Evolutionary conservation across 2,888 invertebrate genomes (phyloP).

Genomic region (Homarus gammarus): DNA sequence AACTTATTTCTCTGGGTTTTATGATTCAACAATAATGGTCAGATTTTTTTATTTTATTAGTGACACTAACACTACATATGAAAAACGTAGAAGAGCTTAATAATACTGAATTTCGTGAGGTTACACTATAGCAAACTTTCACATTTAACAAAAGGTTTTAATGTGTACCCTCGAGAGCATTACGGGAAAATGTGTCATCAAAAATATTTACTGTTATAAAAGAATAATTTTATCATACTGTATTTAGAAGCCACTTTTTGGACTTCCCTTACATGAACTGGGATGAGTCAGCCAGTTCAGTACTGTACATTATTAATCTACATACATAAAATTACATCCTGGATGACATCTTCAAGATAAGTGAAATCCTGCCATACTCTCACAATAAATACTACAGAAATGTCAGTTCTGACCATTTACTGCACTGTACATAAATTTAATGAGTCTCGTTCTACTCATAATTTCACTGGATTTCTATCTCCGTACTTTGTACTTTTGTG

Average conservation of each 20-base stretch:
- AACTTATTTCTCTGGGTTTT: no score
- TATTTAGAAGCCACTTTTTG: background rate
- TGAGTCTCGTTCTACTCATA: background rate
- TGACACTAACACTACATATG: slow-evolving; percentile 43
- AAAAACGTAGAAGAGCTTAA: slow-evolving; percentile 61
- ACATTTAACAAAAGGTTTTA: slow-evolving; percentile 1
- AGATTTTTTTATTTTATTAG: slow-evolving; percentile 59
- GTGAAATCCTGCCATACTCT: slow-evolving; percentile 28
- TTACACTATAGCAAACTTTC: slow-evolving; percentile 17
- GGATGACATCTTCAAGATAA: background rate
- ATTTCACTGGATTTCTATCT: background rate
- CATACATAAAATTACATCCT: background rate
- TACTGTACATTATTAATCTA: background rate
- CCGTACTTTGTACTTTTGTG: background rate
- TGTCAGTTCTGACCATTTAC: background rate
- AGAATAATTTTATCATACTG: background rate
- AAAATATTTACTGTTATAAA: background rate
- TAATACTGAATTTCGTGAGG: slow-evolving; percentile 65
- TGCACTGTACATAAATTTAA: no score
- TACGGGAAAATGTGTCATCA: background rate
- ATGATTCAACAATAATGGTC: no score
- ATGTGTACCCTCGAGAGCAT: background rate
- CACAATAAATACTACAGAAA: slow-evolving; percentile 2
- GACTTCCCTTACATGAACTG: no score
- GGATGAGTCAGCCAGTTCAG: no score